Base-by-base conservation (phyloP, 2,797 vertebrate species). In the Chaetodon trifasciatus region DNA sequence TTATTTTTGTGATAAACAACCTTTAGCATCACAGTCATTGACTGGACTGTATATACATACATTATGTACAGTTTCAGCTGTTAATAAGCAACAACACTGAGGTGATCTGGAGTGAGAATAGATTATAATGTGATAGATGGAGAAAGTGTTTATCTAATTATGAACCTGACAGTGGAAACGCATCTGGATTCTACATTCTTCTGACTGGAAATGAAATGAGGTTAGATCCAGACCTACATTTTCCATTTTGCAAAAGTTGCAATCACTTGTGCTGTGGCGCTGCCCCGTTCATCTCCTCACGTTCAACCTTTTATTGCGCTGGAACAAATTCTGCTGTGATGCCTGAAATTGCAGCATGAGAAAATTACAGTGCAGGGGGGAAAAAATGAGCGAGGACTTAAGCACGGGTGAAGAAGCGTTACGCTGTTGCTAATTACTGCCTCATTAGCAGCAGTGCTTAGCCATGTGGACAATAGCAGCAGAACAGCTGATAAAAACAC, bases 401-500 rank as follows among this genome's bases (percentile, higher is more conserved):
- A 92, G 92, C 92, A 91, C 81, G 93, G 92, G 92, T 92, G 93
- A 94, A 90, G 91, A 92, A 92, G 91, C 88, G 86, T 92, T 93
- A 86, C 79, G 79, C 91, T 88, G 86, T 85, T 83, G 90, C 92
- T 95, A 95, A 95, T 95, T 94, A 95, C 92, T 91, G 93, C 88
- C 93, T 94, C 92, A 94, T 94, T 95, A 94, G 92, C 90, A 84
- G 89, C 83, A 82, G 85, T 92, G 94, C 91, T 92, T 93, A 94
- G 90, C 93, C 93, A 91, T 91, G 93, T 93, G 92, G 94, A 93
- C 94, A 92, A 92, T 90, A 92, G 92, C 86, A 80, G 91, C 89
- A 80, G 90, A 94, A 92, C 93, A 93, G 92, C 92, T 94, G 91
- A 94, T 92, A 91, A 90, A 93, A 94, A 94, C 91, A 94, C 92